Conservation (phyloP, 2,797 vertebrate species). For the Danio tinwini region DNA sequence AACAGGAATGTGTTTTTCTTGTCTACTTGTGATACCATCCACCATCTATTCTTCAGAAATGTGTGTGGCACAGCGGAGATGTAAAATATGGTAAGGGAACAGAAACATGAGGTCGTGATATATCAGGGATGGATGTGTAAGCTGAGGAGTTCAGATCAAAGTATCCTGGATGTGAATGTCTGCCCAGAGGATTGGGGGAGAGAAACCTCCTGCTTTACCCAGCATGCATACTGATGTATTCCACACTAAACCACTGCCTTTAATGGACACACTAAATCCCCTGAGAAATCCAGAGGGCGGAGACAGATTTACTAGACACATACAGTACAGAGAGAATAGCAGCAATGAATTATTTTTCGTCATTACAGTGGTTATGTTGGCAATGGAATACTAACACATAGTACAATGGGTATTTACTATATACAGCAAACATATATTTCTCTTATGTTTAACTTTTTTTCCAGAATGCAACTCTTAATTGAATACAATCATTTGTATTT, state of each 20-base stretch:
- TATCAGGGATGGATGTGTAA: conserved; percentile 41
- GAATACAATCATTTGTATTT: too few species aligned
- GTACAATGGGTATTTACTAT: too few species aligned
- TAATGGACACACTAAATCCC: neutral
- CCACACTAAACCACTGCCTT: conserved; percentile 49
- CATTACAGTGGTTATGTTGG: neutral
- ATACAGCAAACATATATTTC: too few species aligned
- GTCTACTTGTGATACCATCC: too few species aligned
- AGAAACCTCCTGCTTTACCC: conserved; percentile 56
- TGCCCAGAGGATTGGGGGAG: conserved; percentile 48
- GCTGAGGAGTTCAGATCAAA: conserved; percentile 62
- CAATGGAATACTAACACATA: neutral
- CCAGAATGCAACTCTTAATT: too few species aligned
- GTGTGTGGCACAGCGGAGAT: conserved; percentile 10
- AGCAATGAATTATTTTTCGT: neutral
- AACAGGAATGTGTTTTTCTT: too few species aligned
- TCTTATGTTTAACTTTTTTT: too few species aligned
- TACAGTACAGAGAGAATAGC: neutral
- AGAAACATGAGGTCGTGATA: conserved; percentile 59
- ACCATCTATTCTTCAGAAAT: conserved; percentile 17
- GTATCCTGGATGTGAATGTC: conserved; percentile 55
- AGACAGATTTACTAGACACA: neutral
- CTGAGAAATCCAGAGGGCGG: conserved; percentile 9
- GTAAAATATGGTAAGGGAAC: conserved; percentile 49
- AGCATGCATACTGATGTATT: conserved; percentile 55